phyloP scores from a whole-genome alignment of 2,113 vertebrate species.

The Chloebia gouldiae region DNA sequence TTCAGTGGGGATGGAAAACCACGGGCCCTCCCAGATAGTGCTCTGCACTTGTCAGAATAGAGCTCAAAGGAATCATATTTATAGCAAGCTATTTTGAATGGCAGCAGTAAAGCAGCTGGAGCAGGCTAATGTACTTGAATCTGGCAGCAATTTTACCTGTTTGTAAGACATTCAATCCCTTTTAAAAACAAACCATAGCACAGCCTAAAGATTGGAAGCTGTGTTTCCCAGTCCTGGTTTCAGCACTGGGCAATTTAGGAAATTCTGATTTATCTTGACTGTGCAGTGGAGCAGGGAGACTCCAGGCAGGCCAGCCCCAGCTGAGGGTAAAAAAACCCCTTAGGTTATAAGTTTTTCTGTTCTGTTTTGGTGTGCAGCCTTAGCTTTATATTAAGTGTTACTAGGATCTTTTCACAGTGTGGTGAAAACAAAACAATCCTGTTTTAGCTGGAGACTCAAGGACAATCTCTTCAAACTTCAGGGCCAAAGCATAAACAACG shows the following conservation, averaged over 20 bases:
- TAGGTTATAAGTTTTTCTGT: not conserved
- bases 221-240: not conserved
- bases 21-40: slow-evolving; percentile 9
- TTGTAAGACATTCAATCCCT: slow-evolving; percentile 33
- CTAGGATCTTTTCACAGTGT: not conserved
- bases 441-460: not conserved
- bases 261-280: not conserved
- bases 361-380: not conserved
- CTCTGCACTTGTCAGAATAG: slow-evolving; percentile 4
- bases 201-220: slow-evolving; percentile 3
- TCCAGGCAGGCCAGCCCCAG: not conserved
- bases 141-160: slow-evolving; percentile 59
- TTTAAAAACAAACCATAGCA: slow-evolving; percentile 36
- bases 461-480: not conserved
- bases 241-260: slow-evolving; percentile 7
- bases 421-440: not conserved
- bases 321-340: not conserved
- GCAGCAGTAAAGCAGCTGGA: slow-evolving; percentile 60
- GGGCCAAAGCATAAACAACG: not conserved
- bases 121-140: slow-evolving; percentile 35
- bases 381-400: not conserved
- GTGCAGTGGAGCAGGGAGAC: not conserved
- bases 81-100: slow-evolving; percentile 57
- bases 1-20: slow-evolving; percentile 31
- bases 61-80: slow-evolving; percentile 55